Conservation (phyloP, 2,113 vertebrate species). For the Morone chrysops region DNA sequence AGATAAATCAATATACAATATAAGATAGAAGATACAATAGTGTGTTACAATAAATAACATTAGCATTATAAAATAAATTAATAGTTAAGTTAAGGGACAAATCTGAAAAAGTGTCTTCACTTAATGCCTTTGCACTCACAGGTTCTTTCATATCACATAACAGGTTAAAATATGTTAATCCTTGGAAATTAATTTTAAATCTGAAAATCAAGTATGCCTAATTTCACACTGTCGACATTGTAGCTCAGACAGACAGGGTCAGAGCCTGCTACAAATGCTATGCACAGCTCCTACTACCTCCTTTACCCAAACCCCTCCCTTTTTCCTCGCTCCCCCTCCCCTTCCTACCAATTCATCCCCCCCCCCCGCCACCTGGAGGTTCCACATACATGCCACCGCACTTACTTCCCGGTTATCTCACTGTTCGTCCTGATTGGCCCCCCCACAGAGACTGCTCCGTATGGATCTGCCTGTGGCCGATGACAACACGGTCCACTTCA, state of each 20-base stretch:
- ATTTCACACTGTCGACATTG: background rate
- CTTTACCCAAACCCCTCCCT: constrained; percentile 26
- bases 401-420: constrained; percentile 42
- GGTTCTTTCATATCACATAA: constrained; percentile 23
- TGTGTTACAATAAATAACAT: no score
- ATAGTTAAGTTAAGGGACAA: background rate
- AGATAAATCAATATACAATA: background rate
- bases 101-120: background rate
- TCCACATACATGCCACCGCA: constrained; percentile 53
- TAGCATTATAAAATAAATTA: background rate
- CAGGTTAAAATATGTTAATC: background rate
- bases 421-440: constrained; percentile 72
- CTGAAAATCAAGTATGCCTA: background rate
- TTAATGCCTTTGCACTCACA: constrained; percentile 44
- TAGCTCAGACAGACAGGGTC: constrained; percentile 27
- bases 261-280: constrained; percentile 39
- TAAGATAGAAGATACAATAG: no score
- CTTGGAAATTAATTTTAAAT: background rate
- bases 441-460: constrained; percentile 89
- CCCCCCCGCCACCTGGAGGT: constrained; percentile 77
- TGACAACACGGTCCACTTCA: constrained; percentile 95
- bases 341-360: constrained; percentile 30
- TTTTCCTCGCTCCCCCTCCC: constrained; percentile 8
- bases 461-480: constrained; percentile 96
- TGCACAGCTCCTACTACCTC: constrained; percentile 68